A percentile compares a stretch with the other conserved stretches of the same genome.
Conservation (phyloP, 1,140 invertebrate genomes). For the Formica selysi region DNA sequence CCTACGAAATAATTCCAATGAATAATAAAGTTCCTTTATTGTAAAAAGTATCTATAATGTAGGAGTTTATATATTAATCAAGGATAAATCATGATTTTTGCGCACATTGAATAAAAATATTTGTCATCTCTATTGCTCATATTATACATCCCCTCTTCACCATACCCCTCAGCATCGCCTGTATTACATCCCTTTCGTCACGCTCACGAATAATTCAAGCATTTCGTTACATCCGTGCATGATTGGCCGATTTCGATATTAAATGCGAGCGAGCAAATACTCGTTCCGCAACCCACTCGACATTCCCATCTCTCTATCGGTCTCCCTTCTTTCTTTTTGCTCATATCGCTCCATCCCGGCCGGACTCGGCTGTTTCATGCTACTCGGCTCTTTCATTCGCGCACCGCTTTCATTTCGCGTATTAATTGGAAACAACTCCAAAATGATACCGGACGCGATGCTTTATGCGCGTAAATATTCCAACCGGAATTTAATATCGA, state of each 20-base stretch:
- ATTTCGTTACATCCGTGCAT: conserved; percentile 73
- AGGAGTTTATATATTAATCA: neutral
- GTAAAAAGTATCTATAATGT: conserved; percentile 15
- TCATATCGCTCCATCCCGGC: conserved; percentile 45
- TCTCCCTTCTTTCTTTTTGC: conserved; percentile 61
- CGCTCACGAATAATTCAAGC: conserved; percentile 76
- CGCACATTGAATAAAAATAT: conserved; percentile 56
- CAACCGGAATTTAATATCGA: conserved; percentile 76
- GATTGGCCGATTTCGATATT: conserved; percentile 78
- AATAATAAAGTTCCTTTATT: conserved; percentile 22
- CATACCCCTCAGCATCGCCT: neutral
- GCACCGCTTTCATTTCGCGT: conserved; percentile 70
- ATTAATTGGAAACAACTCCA: conserved; percentile 78
- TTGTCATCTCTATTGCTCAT: conserved; percentile 16
- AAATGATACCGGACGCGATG: conserved; percentile 77
- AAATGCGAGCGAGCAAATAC: conserved; percentile 75
- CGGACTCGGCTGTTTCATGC: conserved; percentile 57
- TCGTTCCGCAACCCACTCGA: conserved; percentile 65
- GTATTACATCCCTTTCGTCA: conserved; percentile 49
- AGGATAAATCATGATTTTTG: conserved; percentile 51
- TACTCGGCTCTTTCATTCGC: conserved; percentile 68
- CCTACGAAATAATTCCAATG: neutral
- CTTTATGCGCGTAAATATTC: conserved; percentile 71
- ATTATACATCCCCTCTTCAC: conserved; percentile 4
- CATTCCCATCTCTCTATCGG: conserved; percentile 35